These are phyloP conservation scores for Unio delphinus DNA, from an alignment of 2,888 invertebrate species.

Conservation along the genomic window DNA sequence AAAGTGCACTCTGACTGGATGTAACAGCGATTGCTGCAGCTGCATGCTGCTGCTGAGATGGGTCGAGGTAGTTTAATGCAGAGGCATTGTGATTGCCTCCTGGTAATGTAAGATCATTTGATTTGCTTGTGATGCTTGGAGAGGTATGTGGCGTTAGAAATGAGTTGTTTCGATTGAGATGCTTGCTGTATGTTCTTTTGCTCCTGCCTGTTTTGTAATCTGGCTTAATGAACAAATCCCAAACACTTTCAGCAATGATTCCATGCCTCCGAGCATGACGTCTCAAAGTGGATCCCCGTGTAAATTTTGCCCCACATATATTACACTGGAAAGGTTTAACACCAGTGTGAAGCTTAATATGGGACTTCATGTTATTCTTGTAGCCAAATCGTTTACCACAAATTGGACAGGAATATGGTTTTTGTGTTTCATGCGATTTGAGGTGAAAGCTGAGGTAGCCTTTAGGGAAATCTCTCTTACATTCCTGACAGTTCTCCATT, in stretches of 20 bases:
- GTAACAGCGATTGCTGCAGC: slow-evolving; percentile 19
- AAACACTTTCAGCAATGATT: slow-evolving; percentile 53
- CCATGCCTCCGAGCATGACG: slow-evolving; percentile 62
- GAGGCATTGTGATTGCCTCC: slow-evolving; percentile 19
- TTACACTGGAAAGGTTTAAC: slow-evolving; percentile 64
- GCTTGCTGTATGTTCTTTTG: slow-evolving; percentile 20
- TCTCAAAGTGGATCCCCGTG: slow-evolving; percentile 62
- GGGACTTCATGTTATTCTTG: slow-evolving; percentile 67
- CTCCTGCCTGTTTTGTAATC: slow-evolving; percentile 30
- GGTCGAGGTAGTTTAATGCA: slow-evolving; percentile 36
- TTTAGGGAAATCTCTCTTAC: slow-evolving; percentile 58
- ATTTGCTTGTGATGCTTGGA: slow-evolving; percentile 18
- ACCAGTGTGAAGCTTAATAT: slow-evolving; percentile 63
- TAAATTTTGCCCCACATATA: slow-evolving; percentile 63
- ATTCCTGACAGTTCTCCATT: slow-evolving; percentile 58
- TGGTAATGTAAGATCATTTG: slow-evolving; percentile 1
- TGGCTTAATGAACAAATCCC: slow-evolving; percentile 55
- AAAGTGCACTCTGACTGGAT: slow-evolving; percentile 34
- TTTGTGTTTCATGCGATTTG: slow-evolving; percentile 60
- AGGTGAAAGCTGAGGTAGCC: slow-evolving; percentile 61
- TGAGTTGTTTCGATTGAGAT: slow-evolving; percentile 36
- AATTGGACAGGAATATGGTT: slow-evolving; percentile 62
- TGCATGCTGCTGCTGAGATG: slow-evolving; percentile 19
- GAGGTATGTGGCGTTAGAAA: slow-evolving; percentile 19
- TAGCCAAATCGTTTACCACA: slow-evolving; percentile 65